Evolutionary conservation across 2,113 vertebrate species (phyloP).

Genomic region (Rhombomys opimus): DNA sequence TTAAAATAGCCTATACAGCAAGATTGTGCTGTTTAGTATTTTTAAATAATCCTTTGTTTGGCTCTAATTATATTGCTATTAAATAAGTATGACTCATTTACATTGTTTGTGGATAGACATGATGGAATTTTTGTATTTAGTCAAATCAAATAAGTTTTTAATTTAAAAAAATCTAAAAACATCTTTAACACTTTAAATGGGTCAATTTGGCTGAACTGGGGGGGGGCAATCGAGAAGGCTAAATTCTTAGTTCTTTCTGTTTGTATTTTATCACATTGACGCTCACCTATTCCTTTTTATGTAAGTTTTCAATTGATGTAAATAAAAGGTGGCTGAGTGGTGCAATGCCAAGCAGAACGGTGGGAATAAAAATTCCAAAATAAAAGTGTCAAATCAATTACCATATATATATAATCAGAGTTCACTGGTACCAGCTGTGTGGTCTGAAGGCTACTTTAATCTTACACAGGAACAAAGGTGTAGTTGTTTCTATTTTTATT

Average conservation of each 20-base stretch:
- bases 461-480: constrained; percentile 55
- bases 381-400: constrained; percentile 41
- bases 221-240: fast-evolving
- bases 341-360: constrained; percentile 14
- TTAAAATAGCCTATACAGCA: constrained; percentile 59
- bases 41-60: constrained; percentile 61
- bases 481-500: constrained; percentile 63
- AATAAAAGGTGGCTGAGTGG: constrained; percentile 58
- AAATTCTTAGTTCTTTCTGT: background rate
- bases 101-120: constrained; percentile 4
- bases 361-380: constrained; percentile 4
- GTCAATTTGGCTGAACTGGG: constrained; percentile 48
- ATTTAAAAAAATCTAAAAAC: constrained; percentile 54
- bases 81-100: constrained; percentile 44
- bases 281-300: constrained; percentile 8
- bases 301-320: constrained; percentile 55
- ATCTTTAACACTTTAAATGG: constrained; percentile 50
- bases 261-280: background rate
- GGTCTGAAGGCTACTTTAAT: constrained; percentile 24
- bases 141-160: constrained; percentile 50
- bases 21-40: constrained; percentile 53
- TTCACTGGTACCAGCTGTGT: constrained; percentile 78
- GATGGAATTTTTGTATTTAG: constrained; percentile 1
- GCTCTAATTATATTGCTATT: constrained; percentile 62
- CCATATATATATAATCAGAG: constrained; percentile 51